Evolutionary conservation across 92 coral and sea anemone genomes (phyloP).

Genomic region (Epizoanthus fatuus): DNA sequence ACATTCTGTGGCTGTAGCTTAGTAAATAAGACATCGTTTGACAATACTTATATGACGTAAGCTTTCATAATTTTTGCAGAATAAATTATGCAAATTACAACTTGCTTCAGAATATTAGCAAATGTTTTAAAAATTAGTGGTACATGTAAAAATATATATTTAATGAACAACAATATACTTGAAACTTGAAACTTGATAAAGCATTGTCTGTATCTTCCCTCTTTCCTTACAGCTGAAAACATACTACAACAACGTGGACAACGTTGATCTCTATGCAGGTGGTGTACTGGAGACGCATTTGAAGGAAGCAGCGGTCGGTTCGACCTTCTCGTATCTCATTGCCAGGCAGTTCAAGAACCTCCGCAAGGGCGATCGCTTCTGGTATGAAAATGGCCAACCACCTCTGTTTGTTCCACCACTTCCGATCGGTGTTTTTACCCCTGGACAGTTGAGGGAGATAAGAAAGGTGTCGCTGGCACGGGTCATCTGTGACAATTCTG

Average conservation of each 20-base stretch:
- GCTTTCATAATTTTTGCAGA: no score
- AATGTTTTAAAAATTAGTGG: no score
- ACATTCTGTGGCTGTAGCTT: no score
- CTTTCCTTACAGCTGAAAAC: conserved; percentile 45
- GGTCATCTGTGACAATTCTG: conserved; percentile 47
- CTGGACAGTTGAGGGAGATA: conserved; percentile 9
- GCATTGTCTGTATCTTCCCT: neutral
- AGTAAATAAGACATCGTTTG: no score
- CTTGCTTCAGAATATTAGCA: no score
- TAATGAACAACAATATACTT: no score
- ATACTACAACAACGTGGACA: neutral
- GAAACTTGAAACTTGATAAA: no score
- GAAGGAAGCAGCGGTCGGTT: conserved; percentile 30
- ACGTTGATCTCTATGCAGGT: conserved; percentile 52
- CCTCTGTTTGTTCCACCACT: no score
- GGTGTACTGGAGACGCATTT: conserved; percentile 41
- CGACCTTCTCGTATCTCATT: conserved; percentile 41
- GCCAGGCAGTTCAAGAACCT: neutral
- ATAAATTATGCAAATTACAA: no score
- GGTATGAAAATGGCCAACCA: conserved; percentile 32
- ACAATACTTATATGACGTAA: no score
- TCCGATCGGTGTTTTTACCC: conserved; percentile 12
- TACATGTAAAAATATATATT: no score
- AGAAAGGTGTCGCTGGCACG: neutral
- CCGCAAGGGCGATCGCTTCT: no score